A percentile compares a stretch with the other conserved stretches of the same genome.
These are phyloP conservation scores for Linnaemya vulpina DNA, from an alignment of 2,888 invertebrate species.

Conservation along the genomic window DNA sequence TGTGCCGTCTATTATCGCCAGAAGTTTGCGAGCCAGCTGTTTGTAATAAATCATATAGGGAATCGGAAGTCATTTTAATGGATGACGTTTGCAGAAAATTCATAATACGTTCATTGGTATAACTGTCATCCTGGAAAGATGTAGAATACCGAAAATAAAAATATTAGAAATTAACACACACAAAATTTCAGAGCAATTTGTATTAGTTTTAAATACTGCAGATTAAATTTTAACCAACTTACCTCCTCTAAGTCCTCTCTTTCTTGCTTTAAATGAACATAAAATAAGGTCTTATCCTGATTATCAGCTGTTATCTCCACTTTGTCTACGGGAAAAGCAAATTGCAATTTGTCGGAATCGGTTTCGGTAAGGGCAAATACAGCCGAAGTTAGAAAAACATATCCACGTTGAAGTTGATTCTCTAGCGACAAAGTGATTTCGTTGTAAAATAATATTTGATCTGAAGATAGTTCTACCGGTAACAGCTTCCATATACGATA, in stretches of 20 bases:
- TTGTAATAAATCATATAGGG: conserved; percentile 78
- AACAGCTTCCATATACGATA: conserved; percentile 80
- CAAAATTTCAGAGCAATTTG: not conserved
- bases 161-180: not conserved
- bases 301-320: conserved; percentile 77
- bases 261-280: conserved; percentile 75
- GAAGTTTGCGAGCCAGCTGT: conserved; percentile 68
- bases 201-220: not conserved
- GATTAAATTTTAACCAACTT: conserved; percentile 52
- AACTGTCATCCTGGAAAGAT: conserved; percentile 76
- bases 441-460: conserved; percentile 81
- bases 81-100: conserved; percentile 79
- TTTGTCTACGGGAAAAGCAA: conserved; percentile 78
- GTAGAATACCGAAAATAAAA: not conserved
- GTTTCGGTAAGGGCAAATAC: conserved; percentile 79
- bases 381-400: conserved; percentile 78
- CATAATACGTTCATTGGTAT: conserved; percentile 80
- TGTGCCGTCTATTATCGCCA: conserved; percentile 23
- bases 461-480: conserved; percentile 76
- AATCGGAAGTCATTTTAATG: conserved; percentile 74
- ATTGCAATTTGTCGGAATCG: conserved; percentile 77
- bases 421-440: conserved; percentile 78
- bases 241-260: conserved; percentile 78
- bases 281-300: conserved; percentile 78
- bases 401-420: conserved; percentile 76